phyloP scores from a whole-genome alignment of 2,888 invertebrate species.

The Macaria liturata region DNA sequence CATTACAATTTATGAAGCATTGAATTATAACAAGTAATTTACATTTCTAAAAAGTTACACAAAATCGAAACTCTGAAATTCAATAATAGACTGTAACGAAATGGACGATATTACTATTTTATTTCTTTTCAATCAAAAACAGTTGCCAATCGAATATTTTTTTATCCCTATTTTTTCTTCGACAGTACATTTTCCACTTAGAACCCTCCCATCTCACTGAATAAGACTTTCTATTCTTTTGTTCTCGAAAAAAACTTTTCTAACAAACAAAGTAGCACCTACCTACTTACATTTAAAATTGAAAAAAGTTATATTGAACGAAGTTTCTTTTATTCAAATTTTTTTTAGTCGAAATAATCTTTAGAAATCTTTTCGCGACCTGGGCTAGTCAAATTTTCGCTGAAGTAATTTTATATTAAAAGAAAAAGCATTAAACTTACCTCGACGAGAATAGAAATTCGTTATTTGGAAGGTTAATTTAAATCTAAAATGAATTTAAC shows the following conservation, averaged over 20 bases:
- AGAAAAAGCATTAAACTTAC: constrained; percentile 4
- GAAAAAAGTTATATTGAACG: constrained; percentile 40
- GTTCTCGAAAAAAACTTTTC: constrained; percentile 38
- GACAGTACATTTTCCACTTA: constrained; percentile 28
- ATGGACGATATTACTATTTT: too few species aligned
- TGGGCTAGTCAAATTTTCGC: constrained; percentile 28
- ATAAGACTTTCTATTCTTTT: constrained; percentile 46
- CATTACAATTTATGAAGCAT: too few species aligned
- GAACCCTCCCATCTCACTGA: constrained; percentile 41
- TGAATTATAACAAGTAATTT: too few species aligned
- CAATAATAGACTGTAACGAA: too few species aligned
- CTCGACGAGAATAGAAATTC: neutral
- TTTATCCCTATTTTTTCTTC: constrained; percentile 11
- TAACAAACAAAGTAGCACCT: constrained; percentile 35
- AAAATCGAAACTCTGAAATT: too few species aligned
- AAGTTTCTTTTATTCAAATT: constrained; percentile 39
- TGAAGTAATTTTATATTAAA: constrained; percentile 11
- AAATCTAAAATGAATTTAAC: neutral
- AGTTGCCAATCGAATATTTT: neutral
- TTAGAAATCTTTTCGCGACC: constrained; percentile 27
- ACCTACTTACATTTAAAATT: constrained; percentile 37
- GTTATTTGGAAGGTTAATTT: neutral
- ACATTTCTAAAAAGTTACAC: too few species aligned
- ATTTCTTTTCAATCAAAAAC: neutral
- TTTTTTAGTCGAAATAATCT: constrained; percentile 33